Conservation (phyloP, 2,113 vertebrate genomes). For the Telmatochromis brichardi region DNA sequence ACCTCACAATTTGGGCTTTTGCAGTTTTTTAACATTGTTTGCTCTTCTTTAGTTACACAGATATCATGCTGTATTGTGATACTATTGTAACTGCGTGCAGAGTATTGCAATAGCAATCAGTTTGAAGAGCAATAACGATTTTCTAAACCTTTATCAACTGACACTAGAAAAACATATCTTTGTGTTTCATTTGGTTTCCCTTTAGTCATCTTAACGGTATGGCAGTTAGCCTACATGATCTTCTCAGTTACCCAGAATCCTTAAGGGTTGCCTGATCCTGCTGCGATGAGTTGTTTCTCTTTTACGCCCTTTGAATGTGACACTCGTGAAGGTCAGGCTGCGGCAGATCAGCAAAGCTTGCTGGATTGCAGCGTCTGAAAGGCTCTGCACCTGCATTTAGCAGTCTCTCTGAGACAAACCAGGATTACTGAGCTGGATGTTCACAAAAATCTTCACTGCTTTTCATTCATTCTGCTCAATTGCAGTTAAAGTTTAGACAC, state of each 20-base stretch:
- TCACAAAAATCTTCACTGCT: background rate
- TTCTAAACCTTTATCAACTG: background rate
- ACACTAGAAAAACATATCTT: background rate
- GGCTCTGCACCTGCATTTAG: conserved; percentile 43
- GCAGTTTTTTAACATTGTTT: background rate
- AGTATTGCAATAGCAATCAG: background rate
- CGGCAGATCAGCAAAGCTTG: conserved; percentile 46
- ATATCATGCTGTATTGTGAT: background rate
- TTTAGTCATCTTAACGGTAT: background rate
- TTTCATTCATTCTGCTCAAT: background rate
- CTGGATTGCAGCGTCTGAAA: conserved; percentile 41
- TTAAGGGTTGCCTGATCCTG: background rate
- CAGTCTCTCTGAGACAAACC: conserved; percentile 2
- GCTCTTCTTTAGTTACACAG: background rate
- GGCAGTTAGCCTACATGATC: background rate
- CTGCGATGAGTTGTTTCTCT: conserved; percentile 16
- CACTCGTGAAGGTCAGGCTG: conserved; percentile 76
- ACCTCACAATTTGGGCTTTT: background rate
- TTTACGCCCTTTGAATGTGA: conserved; percentile 51
- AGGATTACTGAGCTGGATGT: background rate
- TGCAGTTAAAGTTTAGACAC: background rate
- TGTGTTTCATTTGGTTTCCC: background rate
- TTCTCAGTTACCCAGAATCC: background rate
- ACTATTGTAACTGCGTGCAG: background rate
- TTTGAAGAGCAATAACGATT: background rate